Conservation (phyloP, 2,797 vertebrate genomes). For the Enoplosus armatus region DNA sequence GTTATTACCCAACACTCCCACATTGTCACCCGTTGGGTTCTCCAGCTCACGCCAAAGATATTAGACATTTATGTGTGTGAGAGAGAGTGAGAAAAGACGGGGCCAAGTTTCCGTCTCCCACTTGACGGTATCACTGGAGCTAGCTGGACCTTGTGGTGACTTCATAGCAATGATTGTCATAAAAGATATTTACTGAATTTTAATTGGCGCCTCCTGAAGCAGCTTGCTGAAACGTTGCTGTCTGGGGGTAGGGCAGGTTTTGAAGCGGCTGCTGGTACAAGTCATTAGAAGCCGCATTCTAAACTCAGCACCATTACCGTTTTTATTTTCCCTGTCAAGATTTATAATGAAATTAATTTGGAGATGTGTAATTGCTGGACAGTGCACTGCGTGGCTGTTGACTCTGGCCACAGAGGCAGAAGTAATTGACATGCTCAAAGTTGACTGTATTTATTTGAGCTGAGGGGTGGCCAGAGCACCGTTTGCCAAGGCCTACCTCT, state of each 20-base stretch:
- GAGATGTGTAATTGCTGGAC: constrained; percentile 81
- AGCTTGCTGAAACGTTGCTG: constrained; percentile 36
- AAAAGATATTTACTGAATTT: constrained; percentile 65
- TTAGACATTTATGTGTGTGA: constrained; percentile 28
- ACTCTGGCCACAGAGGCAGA: constrained; percentile 75
- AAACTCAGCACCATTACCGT: constrained; percentile 68
- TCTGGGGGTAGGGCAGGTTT: constrained; percentile 34
- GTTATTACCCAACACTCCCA: constrained; percentile 42
- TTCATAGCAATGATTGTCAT: constrained; percentile 72
- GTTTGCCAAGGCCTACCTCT: constrained; percentile 70
- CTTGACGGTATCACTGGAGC: constrained; percentile 69
- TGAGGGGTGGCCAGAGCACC: constrained; percentile 62
- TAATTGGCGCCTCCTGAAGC: constrained; percentile 58
- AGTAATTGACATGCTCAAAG: constrained; percentile 76
- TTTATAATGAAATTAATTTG: constrained; percentile 79
- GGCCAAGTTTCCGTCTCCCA: constrained; percentile 61
- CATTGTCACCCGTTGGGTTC: constrained; percentile 43
- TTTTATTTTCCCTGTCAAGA: constrained; percentile 78
- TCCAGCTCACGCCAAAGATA: constrained; percentile 38
- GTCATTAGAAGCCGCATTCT: constrained; percentile 68
- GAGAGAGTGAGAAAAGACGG: constrained; percentile 8
- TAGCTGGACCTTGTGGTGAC: constrained; percentile 62
- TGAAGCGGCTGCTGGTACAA: constrained; percentile 57
- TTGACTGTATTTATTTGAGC: constrained; percentile 78
- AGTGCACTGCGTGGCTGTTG: constrained; percentile 69